Percentiles rank a stretch among this genome's conserved stretches.
Evolutionary conservation across 2,888 invertebrate genomes (phyloP).

Genomic region (Biston betularia): DNA sequence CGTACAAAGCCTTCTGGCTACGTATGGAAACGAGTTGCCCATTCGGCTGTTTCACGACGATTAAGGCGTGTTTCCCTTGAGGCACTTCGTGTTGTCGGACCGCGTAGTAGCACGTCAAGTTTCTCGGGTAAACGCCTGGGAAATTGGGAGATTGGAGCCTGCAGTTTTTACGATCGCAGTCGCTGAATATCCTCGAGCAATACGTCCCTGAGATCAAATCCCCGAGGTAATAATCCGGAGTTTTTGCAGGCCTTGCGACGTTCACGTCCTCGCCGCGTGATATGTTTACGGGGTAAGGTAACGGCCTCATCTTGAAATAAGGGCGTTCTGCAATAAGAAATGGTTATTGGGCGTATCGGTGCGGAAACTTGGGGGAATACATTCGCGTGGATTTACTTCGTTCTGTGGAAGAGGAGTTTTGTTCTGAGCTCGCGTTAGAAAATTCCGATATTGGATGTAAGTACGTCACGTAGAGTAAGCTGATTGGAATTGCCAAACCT

Average conservation of each 20-base stretch:
- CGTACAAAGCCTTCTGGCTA: conserved; percentile 90
- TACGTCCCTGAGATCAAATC: conserved; percentile 96
- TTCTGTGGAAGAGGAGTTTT: conserved; percentile 30
- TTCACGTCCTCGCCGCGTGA: conserved; percentile 77
- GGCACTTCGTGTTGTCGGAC: conserved; percentile 95
- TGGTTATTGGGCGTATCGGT: conserved; percentile 51
- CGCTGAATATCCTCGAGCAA: conserved; percentile 96
- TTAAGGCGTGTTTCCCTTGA: conserved; percentile 94
- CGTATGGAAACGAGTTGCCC: conserved; percentile 94
- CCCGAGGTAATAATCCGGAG: conserved; percentile 91
- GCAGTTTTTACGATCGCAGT: conserved; percentile 96
- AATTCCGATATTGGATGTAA: conserved; percentile 16
- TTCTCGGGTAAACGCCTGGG: conserved; percentile 96
- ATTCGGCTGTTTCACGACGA: conserved; percentile 93
- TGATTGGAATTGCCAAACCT: conserved; percentile 15
- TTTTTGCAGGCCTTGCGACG: conserved; percentile 76
- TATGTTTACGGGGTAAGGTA: conserved; percentile 81
- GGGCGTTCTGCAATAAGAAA: conserved; percentile 79
- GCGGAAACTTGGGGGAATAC: conserved; percentile 40
- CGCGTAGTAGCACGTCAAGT: conserved; percentile 97
- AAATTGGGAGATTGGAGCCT: conserved; percentile 96
- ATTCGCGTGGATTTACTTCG: conserved; percentile 33
- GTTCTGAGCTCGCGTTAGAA: conserved; percentile 11
- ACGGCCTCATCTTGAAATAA: conserved; percentile 81
- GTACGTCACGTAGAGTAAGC: conserved; percentile 19